These are phyloP conservation scores for Autographa gamma DNA, from an alignment of 2,888 invertebrate species.

Conservation along the genomic window DNA sequence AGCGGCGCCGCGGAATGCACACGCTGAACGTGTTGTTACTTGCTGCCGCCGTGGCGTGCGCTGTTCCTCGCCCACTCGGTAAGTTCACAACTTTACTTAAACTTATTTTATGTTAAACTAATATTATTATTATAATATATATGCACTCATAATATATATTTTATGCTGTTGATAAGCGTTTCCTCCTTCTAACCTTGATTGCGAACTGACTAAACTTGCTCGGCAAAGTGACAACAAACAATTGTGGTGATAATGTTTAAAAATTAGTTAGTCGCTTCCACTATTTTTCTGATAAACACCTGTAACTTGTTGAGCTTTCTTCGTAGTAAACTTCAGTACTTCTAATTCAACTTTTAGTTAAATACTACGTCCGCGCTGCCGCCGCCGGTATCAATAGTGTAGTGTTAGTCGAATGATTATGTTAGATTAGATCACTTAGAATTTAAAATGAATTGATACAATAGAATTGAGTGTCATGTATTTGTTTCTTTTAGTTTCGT, in stretches of 20 bases:
- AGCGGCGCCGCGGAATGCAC: constrained; percentile 69
- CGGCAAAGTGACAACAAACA: constrained; percentile 20
- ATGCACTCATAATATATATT: constrained; percentile 29
- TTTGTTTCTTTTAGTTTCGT: neutral
- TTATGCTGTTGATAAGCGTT: constrained; percentile 59
- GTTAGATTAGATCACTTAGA: neutral
- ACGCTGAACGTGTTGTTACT: constrained; percentile 68
- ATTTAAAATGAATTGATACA: neutral
- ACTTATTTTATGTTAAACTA: constrained; percentile 9
- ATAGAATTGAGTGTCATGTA: neutral
- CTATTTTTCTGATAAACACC: constrained; percentile 55
- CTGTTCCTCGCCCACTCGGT: constrained; percentile 75
- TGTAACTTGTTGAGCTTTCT: constrained; percentile 64
- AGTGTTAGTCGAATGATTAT: constrained; percentile 1
- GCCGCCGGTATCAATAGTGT: neutral
- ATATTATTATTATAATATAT: constrained; percentile 11
- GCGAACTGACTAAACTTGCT: constrained; percentile 43
- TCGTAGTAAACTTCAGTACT: neutral
- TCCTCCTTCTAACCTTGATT: constrained; percentile 50
- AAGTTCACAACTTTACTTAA: constrained; percentile 56
- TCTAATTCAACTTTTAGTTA: neutral
- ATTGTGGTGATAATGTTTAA: constrained; percentile 9
- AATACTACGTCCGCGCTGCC: neutral
- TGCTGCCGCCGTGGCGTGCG: constrained; percentile 69
- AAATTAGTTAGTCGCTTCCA: neutral